Percentiles rank a stretch among this genome's conserved stretches.
Evolutionary conservation across 1,140 invertebrate species (phyloP).

Genomic region (Pogonomyrmex californicus): DNA sequence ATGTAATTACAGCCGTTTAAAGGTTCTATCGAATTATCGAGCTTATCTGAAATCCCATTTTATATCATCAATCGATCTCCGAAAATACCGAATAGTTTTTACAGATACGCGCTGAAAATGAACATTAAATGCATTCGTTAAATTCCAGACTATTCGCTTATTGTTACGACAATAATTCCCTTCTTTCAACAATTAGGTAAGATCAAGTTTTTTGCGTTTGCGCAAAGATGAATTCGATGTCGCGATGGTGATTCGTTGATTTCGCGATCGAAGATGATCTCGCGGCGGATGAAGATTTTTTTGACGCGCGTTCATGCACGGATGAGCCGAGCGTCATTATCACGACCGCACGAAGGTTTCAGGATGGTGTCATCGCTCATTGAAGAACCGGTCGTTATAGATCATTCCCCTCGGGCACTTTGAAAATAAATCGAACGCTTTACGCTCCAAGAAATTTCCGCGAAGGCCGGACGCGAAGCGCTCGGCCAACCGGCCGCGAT

Average conservation of each 20-base stretch:
- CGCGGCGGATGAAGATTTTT: not conserved
- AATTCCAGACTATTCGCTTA: not conserved
- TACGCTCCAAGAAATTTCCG: constrained; percentile 56
- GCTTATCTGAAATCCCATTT: not conserved
- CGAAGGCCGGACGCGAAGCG: constrained; percentile 26
- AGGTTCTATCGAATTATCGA: not conserved
- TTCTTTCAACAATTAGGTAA: not conserved
- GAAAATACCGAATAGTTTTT: not conserved
- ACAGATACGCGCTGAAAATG: not conserved
- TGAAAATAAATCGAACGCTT: constrained; percentile 47
- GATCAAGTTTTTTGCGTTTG: not conserved
- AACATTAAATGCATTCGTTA: not conserved
- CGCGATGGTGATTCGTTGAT: not conserved
- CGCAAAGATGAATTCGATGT: not conserved
- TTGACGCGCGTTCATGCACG: not conserved
- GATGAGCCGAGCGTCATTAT: constrained; percentile 7
- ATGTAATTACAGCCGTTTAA: constrained; percentile 14
- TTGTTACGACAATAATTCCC: not conserved
- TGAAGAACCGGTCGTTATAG: constrained; percentile 77
- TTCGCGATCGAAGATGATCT: not conserved
- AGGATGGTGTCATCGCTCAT: constrained; percentile 67
- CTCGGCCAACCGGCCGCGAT: constrained; percentile 26
- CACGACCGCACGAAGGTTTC: constrained; percentile 61
- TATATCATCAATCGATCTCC: not conserved
- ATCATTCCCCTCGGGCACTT: constrained; percentile 65